phyloP scores from a whole-genome alignment of 2,888 invertebrate species.

The Andrena camellia region DNA sequence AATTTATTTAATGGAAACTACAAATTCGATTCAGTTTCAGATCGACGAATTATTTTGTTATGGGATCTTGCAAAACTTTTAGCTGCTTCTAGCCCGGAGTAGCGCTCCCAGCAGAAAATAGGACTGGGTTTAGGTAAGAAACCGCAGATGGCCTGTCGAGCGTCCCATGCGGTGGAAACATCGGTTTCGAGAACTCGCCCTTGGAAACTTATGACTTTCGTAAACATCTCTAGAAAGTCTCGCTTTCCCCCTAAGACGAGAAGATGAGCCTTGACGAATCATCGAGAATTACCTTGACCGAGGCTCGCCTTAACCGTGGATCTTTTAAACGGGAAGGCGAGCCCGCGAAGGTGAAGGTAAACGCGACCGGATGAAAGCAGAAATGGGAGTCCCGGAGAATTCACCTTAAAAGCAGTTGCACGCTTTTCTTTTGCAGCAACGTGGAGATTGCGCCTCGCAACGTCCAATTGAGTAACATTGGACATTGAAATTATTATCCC shows the following conservation, averaged over 20 bases:
- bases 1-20: no score
- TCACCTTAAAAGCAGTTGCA: slow-evolving; percentile 1
- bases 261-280: slow-evolving; percentile 54
- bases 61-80: no score
- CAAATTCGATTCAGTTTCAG: no score
- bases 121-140: slow-evolving; percentile 44
- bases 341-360: slow-evolving; percentile 22
- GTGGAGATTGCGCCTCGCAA: not conserved
- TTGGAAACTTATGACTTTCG: slow-evolving; percentile 71
- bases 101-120: slow-evolving; percentile 1
- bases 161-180: slow-evolving; percentile 66
- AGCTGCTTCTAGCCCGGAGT: no score
- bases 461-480: not conserved
- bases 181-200: slow-evolving; percentile 65
- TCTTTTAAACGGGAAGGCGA: slow-evolving; percentile 7
- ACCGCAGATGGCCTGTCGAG: slow-evolving; percentile 54
- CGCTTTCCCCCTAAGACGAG: slow-evolving; percentile 57
- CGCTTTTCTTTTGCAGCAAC: not conserved
- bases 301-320: slow-evolving; percentile 36
- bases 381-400: not conserved
- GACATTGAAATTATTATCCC: no score
- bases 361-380: not conserved
- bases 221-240: slow-evolving; percentile 67
- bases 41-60: no score
- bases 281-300: slow-evolving; percentile 47